Evolutionary conservation across 1,140 invertebrate genomes (phyloP).

Genomic region (Pogonognathellus flavescens): DNA sequence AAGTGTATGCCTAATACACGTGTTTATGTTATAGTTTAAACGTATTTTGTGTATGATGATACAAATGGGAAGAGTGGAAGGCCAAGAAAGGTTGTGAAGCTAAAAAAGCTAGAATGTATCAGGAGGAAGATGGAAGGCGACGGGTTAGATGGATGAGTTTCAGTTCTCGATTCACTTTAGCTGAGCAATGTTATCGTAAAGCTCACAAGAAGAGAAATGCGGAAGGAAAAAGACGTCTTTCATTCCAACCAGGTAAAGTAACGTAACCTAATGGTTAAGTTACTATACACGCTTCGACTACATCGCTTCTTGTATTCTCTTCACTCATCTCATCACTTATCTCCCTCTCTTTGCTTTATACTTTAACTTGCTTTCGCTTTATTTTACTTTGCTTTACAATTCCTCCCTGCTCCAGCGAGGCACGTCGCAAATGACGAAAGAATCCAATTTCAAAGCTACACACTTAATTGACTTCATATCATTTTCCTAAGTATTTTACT

Average conservation of each 20-base stretch:
- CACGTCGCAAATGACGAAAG: background rate
- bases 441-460: too few relatives aligned
- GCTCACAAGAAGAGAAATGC: background rate
- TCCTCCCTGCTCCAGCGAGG: background rate
- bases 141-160: constrained; percentile 48
- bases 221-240: background rate
- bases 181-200: background rate
- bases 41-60: background rate
- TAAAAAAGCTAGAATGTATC: constrained; percentile 30
- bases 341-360: constrained; percentile 40
- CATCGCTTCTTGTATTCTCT: constrained; percentile 5
- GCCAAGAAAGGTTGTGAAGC: background rate
- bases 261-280: background rate
- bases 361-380: background rate
- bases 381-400: background rate
- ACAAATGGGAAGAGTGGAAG: background rate
- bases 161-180: constrained; percentile 22
- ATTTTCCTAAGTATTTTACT: too few relatives aligned
- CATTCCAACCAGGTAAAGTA: background rate
- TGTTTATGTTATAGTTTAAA: background rate
- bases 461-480: too few relatives aligned
- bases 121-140: constrained; percentile 13
- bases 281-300: background rate
- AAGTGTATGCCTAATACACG: background rate
- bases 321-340: constrained; percentile 38